Evolutionary conservation across 64 coral and sea anemone species (phyloP).

Genomic region (Montipora efflorescens): DNA sequence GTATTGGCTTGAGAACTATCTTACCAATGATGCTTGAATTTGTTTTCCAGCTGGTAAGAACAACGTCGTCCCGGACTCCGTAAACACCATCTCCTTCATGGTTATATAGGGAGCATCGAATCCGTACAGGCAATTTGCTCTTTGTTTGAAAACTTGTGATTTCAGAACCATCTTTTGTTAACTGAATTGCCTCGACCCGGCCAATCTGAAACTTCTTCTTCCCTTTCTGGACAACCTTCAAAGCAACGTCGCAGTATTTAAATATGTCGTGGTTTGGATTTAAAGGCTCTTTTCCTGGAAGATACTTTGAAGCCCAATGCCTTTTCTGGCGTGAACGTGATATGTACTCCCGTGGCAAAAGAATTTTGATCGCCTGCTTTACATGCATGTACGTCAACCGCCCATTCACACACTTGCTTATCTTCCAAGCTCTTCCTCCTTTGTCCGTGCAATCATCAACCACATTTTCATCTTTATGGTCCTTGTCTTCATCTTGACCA

Average conservation of each 20-base stretch:
- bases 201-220: too few relatives aligned
- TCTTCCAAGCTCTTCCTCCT: constrained; percentile 13
- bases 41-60: constrained; percentile 40
- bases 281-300: constrained; percentile 62
- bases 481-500: neutral
- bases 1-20: constrained; percentile 11
- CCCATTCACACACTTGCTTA: neutral
- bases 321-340: constrained; percentile 42
- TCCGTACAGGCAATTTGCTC: too few relatives aligned
- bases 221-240: neutral
- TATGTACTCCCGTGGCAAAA: constrained; percentile 68
- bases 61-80: constrained; percentile 14
- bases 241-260: constrained; percentile 48
- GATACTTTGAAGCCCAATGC: constrained; percentile 67
- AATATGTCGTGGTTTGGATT: constrained; percentile 63
- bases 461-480: neutral
- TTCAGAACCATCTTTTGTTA: too few relatives aligned
- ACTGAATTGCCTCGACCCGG: too few relatives aligned
- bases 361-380: constrained; percentile 54
- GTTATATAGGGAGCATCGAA: too few relatives aligned
- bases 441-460: neutral
- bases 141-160: too few relatives aligned
- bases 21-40: constrained; percentile 27
- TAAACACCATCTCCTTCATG: too few relatives aligned
- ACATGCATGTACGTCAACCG: constrained; percentile 31